Percentiles rank a stretch among this genome's conserved stretches.
phyloP scores from a whole-genome alignment of 2,888 invertebrate species.

The Pterostichus niger region DNA sequence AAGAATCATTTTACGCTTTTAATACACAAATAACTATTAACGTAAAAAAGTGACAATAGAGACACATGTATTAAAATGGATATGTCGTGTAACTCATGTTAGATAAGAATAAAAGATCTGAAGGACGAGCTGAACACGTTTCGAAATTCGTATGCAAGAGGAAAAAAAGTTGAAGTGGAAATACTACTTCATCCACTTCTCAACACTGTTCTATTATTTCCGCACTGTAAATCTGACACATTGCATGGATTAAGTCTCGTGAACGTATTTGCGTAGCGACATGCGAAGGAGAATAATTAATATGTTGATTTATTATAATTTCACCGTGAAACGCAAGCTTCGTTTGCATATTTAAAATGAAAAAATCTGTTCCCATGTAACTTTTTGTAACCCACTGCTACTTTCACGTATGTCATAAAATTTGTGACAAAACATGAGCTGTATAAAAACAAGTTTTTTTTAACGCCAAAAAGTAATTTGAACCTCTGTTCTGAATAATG shows the following conservation, averaged over 20 bases:
- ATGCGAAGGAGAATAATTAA: slow-evolving; percentile 56
- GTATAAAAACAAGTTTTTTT: slow-evolving; percentile 49
- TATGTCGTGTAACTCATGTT: background rate
- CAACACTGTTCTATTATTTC: slow-evolving; percentile 47
- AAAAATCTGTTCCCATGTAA: slow-evolving; percentile 51
- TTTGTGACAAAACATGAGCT: slow-evolving; percentile 48
- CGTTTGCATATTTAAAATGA: slow-evolving; percentile 58
- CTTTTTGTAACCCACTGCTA: slow-evolving; percentile 46
- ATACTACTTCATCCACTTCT: slow-evolving; percentile 31
- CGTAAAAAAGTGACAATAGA: background rate
- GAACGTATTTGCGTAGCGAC: slow-evolving; percentile 42
- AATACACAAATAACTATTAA: background rate
- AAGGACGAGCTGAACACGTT: background rate
- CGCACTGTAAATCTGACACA: slow-evolving; percentile 49
- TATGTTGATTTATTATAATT: slow-evolving; percentile 62
- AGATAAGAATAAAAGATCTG: background rate
- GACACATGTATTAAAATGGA: background rate
- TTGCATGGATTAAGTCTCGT: slow-evolving; percentile 38
- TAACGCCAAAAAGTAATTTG: slow-evolving; percentile 40
- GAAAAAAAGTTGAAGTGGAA: slow-evolving; percentile 30
- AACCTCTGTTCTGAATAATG: slow-evolving; percentile 42
- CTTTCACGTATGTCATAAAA: slow-evolving; percentile 55
- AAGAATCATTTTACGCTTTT: too few species aligned
- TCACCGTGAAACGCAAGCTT: slow-evolving; percentile 47
- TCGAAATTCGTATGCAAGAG: background rate